These are phyloP conservation scores for Galemys pyrenaicus DNA, from an alignment of 2,113 vertebrate species.

Conservation along the genomic window DNA sequence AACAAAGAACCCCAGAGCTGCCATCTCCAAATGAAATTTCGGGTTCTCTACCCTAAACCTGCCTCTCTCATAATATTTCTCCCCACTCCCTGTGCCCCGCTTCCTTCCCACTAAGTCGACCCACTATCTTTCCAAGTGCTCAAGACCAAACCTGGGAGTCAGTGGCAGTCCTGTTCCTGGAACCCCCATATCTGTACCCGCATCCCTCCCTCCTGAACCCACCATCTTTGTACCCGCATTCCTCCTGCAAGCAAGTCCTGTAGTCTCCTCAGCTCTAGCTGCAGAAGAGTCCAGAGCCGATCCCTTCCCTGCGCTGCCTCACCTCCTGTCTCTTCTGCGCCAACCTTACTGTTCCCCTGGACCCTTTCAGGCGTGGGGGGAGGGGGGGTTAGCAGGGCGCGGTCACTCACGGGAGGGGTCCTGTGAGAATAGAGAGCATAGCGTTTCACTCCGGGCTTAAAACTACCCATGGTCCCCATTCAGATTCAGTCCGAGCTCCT, in stretches of 20 bases:
- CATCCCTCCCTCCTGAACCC: neutral
- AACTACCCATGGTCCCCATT: neutral
- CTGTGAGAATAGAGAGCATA: neutral
- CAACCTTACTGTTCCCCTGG: neutral
- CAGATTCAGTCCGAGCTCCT: neutral
- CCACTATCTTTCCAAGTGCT: neutral
- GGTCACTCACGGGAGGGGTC: too few species aligned
- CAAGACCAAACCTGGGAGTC: neutral
- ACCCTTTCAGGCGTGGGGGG: neutral
- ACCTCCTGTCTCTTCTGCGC: neutral
- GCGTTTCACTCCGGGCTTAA: neutral
- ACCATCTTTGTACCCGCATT: neutral
- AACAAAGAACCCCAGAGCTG: neutral
- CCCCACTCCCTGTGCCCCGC: too few species aligned
- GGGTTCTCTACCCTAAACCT: neutral
- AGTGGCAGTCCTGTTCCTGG: neutral
- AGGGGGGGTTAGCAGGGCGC: too few species aligned
- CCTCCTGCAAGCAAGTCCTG: neutral
- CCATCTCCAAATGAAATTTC: neutral
- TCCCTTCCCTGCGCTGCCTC: neutral
- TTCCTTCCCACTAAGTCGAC: neutral
- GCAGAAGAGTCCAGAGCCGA: neutral
- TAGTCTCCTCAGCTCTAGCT: neutral
- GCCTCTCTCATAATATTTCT: neutral
- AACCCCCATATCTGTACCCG: neutral